phyloP scores from a whole-genome alignment of 2,113 vertebrate genomes.

The Pelecanus crispus region DNA sequence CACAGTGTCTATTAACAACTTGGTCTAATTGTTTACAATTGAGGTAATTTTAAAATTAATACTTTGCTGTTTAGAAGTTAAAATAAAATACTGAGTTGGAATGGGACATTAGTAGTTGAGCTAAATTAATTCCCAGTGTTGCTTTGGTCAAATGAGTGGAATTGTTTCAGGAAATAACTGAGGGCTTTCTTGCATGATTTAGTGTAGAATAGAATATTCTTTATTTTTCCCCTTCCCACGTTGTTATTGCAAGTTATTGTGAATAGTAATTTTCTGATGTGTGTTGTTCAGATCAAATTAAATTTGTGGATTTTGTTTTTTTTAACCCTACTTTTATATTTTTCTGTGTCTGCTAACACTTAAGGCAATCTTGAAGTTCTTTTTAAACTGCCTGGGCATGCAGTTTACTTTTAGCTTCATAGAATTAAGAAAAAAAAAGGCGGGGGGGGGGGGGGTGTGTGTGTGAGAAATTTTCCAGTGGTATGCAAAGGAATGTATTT shows the following conservation, averaged over 20 bases:
- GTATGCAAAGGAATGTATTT: neutral
- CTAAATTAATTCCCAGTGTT: neutral
- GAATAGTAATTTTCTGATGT: neutral
- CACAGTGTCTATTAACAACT: neutral
- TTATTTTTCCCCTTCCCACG: neutral
- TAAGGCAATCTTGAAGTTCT: neutral
- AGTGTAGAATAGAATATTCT: neutral
- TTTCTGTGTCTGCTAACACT: neutral
- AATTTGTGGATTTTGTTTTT: fast-evolving
- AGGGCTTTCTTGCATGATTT: neutral
- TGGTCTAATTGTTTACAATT: neutral
- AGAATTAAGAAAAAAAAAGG: neutral
- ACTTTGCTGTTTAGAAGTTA: neutral
- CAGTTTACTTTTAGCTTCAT: neutral
- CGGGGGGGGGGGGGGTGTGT: fast-evolving
- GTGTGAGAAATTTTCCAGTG: neutral
- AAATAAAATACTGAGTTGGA: neutral
- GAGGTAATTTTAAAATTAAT: neutral
- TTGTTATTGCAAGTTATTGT: neutral
- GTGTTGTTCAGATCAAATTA: neutral
- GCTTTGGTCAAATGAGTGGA: neutral
- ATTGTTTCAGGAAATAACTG: neutral
- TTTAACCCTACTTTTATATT: neutral
- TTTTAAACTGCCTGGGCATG: neutral
- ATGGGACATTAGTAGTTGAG: neutral